These are phyloP conservation scores for Heloderma charlesbogerti DNA, from an alignment of 2,113 vertebrate genomes.

Conservation along the genomic window DNA sequence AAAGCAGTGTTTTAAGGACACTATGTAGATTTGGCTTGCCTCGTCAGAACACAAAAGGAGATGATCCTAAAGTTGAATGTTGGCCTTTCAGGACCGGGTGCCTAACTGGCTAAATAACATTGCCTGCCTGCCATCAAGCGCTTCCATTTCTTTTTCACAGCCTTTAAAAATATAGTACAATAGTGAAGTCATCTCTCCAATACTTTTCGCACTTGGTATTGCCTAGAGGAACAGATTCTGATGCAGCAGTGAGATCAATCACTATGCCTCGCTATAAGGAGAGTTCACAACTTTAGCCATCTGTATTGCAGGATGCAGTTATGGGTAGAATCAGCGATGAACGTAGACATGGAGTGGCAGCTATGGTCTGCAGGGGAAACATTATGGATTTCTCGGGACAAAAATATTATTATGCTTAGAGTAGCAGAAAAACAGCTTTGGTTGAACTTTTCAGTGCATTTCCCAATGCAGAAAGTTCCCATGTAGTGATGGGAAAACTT, in stretches of 20 bases:
- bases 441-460: background rate
- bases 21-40: background rate
- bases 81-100: background rate
- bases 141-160: background rate
- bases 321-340: background rate
- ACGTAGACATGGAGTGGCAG: background rate
- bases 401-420: background rate
- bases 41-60: background rate
- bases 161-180: background rate
- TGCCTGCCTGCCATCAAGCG: background rate
- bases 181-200: background rate
- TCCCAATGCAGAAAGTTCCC: background rate
- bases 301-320: no score
- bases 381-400: background rate
- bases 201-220: background rate
- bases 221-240: background rate
- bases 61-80: background rate
- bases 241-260: background rate
- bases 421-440: no score
- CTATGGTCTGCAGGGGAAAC: background rate
- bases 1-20: background rate
- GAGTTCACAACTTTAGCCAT: background rate
- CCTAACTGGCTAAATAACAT: background rate
- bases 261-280: background rate
- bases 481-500: background rate